A percentile compares a stretch with the other conserved stretches of the same genome.
phyloP scores from a whole-genome alignment of 2,797 vertebrate genomes.

The Spondyliosoma cantharus region DNA sequence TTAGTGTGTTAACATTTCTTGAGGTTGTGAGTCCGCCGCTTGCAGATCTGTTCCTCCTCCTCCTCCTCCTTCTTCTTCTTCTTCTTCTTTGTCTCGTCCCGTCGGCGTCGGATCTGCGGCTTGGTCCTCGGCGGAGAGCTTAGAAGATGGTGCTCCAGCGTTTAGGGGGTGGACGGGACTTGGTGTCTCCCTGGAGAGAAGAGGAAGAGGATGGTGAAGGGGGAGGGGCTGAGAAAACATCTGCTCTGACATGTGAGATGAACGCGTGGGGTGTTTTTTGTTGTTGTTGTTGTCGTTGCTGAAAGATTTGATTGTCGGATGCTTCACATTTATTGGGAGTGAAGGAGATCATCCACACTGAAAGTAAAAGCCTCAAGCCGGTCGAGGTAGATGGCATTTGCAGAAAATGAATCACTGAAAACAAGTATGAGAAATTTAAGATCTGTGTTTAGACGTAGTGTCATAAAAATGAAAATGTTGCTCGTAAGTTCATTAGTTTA shows the following conservation, averaged over 20 bases:
- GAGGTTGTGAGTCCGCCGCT: constrained; percentile 75
- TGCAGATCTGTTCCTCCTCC: constrained; percentile 61
- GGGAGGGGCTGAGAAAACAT: not conserved
- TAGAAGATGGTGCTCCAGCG: constrained; percentile 90
- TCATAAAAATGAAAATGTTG: constrained; percentile 33
- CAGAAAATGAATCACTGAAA: constrained; percentile 7
- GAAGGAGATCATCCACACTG: constrained; percentile 30
- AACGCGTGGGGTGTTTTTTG: not conserved
- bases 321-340: constrained; percentile 49
- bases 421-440: not conserved
- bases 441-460: constrained; percentile 22
- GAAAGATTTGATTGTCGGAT: constrained; percentile 63
- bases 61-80: not conserved
- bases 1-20: constrained; percentile 83
- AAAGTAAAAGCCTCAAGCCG: constrained; percentile 22
- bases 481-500: constrained; percentile 51
- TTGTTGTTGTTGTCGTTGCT: not conserved
- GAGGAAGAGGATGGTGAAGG: not conserved
- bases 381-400: constrained; percentile 45
- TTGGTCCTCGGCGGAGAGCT: constrained; percentile 68
- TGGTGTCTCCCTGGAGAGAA: constrained; percentile 79
- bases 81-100: constrained; percentile 54
- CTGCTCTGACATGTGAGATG: not conserved
- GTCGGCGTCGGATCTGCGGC: constrained; percentile 56
- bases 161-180: constrained; percentile 86